Conservation (phyloP, 2,797 vertebrate genomes). For the Darevskia nairensis region DNA sequence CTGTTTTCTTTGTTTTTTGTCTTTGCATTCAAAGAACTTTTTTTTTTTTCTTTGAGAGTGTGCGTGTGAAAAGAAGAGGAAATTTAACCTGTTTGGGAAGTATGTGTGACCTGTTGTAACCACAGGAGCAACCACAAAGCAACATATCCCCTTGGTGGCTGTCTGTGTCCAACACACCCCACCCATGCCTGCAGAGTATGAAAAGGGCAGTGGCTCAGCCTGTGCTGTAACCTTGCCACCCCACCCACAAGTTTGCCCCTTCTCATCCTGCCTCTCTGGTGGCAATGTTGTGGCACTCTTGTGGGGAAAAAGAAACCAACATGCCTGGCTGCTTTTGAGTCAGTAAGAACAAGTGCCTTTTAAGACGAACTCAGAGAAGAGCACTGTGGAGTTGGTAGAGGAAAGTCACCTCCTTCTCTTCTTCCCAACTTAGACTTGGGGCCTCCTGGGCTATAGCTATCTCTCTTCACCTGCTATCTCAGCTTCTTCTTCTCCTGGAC, state of each 20-base stretch:
- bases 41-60: not conserved
- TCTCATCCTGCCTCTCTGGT: not conserved
- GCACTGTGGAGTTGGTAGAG: not conserved
- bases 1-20: not conserved
- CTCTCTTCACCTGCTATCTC: constrained; percentile 29
- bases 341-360: constrained; percentile 39
- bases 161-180: not conserved
- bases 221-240: not conserved
- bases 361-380: constrained; percentile 30
- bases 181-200: not conserved
- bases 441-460: constrained; percentile 38
- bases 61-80: not conserved
- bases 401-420: not conserved
- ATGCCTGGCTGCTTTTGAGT: not conserved
- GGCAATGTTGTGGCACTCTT: not conserved
- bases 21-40: not conserved
- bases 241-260: not conserved
- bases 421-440: not conserved
- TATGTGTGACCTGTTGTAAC: not conserved
- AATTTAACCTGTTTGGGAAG: not conserved
- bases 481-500: not conserved
- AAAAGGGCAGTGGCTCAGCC: not conserved
- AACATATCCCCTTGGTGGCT: constrained; percentile 3
- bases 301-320: constrained; percentile 35
- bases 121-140: constrained; percentile 53